phyloP scores from a whole-genome alignment of 2,888 invertebrate genomes.

The Habrosyne pyritoides region DNA sequence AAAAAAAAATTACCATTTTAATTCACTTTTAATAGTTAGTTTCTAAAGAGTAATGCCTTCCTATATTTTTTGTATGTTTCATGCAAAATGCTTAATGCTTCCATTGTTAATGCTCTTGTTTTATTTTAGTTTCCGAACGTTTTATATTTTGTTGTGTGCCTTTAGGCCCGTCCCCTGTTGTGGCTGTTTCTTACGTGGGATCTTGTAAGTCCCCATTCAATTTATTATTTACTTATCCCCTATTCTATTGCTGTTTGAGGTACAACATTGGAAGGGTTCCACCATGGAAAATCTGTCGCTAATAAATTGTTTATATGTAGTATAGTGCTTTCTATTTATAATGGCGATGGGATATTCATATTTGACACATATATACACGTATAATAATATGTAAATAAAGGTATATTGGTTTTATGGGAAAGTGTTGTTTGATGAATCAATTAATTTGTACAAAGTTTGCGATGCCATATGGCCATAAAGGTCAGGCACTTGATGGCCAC shows the following conservation, averaged over 20 bases:
- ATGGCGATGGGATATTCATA: neutral
- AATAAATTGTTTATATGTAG: conserved; percentile 4
- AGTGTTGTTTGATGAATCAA: too few relatives aligned
- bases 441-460: too few relatives aligned
- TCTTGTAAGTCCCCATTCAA: conserved; percentile 76
- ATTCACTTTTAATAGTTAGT: too few relatives aligned
- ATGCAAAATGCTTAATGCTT: conserved; percentile 14
- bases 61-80: conserved; percentile 10
- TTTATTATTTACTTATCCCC: conserved; percentile 41
- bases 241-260: conserved; percentile 7
- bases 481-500: neutral
- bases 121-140: conserved; percentile 45
- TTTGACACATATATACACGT: too few relatives aligned
- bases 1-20: too few relatives aligned
- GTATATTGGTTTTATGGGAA: too few relatives aligned
- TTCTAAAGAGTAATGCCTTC: neutral
- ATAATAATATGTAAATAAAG: too few relatives aligned
- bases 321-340: conserved; percentile 18
- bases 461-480: neutral
- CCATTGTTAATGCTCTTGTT: conserved; percentile 25
- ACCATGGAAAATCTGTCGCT: conserved; percentile 31
- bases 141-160: conserved; percentile 72
- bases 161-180: conserved; percentile 79
- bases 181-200: conserved; percentile 83
- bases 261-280: conserved; percentile 7